These are phyloP conservation scores for Plusia festucae DNA, from an alignment of 2,888 invertebrate species.

Conservation along the genomic window DNA sequence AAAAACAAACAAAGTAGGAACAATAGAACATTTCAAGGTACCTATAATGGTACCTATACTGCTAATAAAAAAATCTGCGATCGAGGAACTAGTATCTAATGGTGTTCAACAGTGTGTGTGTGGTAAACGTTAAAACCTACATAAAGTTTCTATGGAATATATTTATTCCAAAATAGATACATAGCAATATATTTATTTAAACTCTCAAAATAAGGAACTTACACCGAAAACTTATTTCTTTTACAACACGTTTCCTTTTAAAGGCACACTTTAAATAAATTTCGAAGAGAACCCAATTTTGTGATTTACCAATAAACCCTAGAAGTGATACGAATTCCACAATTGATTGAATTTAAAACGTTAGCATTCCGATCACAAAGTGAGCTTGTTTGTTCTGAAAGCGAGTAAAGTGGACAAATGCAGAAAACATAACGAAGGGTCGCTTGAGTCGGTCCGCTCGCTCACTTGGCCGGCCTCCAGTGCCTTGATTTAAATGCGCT, in stretches of 20 bases:
- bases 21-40: too few relatives aligned
- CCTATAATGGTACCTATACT: too few relatives aligned
- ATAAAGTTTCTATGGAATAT: too few relatives aligned
- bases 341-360: slow-evolving; percentile 66
- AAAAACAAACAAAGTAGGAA: too few relatives aligned
- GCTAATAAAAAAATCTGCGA: too few relatives aligned
- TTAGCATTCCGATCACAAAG: slow-evolving; percentile 79
- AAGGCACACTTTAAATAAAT: slow-evolving; percentile 14
- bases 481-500: slow-evolving; percentile 81
- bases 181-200: too few relatives aligned
- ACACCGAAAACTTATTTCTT: background rate
- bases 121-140: too few relatives aligned
- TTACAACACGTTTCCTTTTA: background rate
- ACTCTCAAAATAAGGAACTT: too few relatives aligned
- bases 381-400: slow-evolving; percentile 83
- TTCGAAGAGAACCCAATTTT: slow-evolving; percentile 50
- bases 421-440: slow-evolving; percentile 78
- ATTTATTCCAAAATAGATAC: too few relatives aligned
- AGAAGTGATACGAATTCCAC: slow-evolving; percentile 52
- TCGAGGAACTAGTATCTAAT: too few relatives aligned
- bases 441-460: slow-evolving; percentile 55
- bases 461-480: slow-evolving; percentile 80
- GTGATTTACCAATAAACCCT: slow-evolving; percentile 36
- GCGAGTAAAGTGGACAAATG: slow-evolving; percentile 83
- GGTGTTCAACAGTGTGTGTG: too few relatives aligned